phyloP scores from a whole-genome alignment of 1,140 invertebrate genomes.

The Neodiprion lecontei region DNA sequence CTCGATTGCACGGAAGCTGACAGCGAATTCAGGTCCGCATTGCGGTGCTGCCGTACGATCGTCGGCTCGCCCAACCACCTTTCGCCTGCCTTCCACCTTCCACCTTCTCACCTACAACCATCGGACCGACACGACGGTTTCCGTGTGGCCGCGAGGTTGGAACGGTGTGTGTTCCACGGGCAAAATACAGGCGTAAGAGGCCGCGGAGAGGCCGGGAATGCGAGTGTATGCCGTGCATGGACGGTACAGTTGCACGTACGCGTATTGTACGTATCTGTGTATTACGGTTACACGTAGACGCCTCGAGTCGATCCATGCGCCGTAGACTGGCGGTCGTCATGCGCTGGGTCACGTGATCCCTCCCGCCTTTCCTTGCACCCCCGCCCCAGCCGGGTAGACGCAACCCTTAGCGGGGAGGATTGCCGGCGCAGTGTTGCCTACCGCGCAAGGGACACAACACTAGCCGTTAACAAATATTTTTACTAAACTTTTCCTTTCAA shows the following conservation, averaged over 20 bases:
- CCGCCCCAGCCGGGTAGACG: background rate
- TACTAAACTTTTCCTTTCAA: slow-evolving; percentile 37
- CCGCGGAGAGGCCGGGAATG: background rate
- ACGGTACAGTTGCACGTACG: too few relatives aligned
- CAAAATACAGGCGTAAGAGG: too few relatives aligned
- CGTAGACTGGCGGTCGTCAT: background rate
- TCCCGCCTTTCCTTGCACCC: slow-evolving; percentile 11
- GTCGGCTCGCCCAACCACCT: slow-evolving; percentile 3
- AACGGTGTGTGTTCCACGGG: background rate
- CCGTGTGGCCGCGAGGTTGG: background rate
- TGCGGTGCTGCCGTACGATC: slow-evolving; percentile 4
- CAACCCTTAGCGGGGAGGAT: slow-evolving; percentile 33
- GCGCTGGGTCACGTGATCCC: slow-evolving; percentile 6
- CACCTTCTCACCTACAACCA: background rate
- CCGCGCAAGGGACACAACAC: slow-evolving; percentile 54
- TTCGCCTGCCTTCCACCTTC: background rate
- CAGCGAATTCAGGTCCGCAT: slow-evolving; percentile 1
- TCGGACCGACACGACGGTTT: background rate
- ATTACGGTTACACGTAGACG: too few relatives aligned
- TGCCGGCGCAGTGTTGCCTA: slow-evolving; percentile 54
- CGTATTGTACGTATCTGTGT: too few relatives aligned
- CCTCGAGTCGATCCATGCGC: background rate
- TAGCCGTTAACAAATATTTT: slow-evolving; percentile 45
- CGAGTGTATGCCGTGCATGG: background rate
- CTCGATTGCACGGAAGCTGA: background rate